Percentiles rank a stretch among this genome's conserved stretches.
Evolutionary conservation across 23 tunicate species (phyloP).

Genomic region (Halocynthia roretzi): DNA sequence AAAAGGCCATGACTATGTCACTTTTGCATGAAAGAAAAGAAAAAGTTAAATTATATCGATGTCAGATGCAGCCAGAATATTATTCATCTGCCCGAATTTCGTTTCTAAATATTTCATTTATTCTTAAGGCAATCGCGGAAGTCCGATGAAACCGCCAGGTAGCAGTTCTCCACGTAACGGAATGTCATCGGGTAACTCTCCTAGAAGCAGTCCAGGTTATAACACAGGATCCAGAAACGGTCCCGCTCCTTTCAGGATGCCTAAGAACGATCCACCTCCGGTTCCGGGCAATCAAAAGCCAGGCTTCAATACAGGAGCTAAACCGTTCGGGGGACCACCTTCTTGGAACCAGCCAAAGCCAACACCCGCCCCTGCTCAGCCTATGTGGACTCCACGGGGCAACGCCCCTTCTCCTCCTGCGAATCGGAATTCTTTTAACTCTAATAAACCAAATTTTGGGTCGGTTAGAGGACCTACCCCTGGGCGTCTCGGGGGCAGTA

Average conservation of each 20-base stretch:
- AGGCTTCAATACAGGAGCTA: slow-evolving; percentile 6
- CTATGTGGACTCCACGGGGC: not conserved
- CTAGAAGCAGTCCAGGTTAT: no score
- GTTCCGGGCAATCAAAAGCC: slow-evolving; percentile 11
- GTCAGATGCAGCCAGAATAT: no score
- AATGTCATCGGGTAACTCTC: no score
- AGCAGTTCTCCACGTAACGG: not conserved
- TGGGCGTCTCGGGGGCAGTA: slow-evolving; percentile 1
- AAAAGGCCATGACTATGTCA: no score
- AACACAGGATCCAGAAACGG: slow-evolving; percentile 14
- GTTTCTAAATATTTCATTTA: no score
- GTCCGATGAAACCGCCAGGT: slow-evolving; percentile 22
- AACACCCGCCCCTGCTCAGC: not conserved
- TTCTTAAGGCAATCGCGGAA: slow-evolving; percentile 11
- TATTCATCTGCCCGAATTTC: no score
- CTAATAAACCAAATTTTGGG: no score
- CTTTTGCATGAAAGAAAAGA: no score
- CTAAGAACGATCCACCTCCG: slow-evolving; percentile 13
- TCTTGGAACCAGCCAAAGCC: not conserved
- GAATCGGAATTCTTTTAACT: not conserved
- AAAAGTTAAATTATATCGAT: no score
- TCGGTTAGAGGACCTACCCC: slow-evolving; percentile 2
- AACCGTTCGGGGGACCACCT: slow-evolving; percentile 3
- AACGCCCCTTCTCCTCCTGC: not conserved
- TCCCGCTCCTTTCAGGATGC: not conserved